phyloP scores from a whole-genome alignment of 2,797 vertebrate genomes.

The Ctenopoma multispine region DNA sequence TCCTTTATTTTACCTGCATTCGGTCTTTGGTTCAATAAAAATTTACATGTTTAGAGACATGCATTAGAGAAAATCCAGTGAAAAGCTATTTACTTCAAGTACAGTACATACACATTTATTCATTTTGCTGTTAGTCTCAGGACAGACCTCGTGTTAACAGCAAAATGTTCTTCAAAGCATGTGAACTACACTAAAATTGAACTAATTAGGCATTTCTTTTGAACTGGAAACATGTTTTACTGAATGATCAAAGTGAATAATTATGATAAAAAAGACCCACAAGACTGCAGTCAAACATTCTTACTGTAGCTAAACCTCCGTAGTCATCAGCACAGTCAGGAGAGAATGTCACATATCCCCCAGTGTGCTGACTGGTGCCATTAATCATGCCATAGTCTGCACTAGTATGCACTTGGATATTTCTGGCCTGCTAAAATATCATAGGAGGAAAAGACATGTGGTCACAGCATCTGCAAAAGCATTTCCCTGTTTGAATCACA shows the following conservation, averaged over 20 bases:
- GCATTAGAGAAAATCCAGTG: background rate
- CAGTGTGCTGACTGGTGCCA: background rate
- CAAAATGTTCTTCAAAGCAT: constrained; percentile 29
- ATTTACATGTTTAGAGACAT: background rate
- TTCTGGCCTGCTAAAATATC: constrained; percentile 17
- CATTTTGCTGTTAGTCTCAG: constrained; percentile 1
- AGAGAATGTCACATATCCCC: background rate
- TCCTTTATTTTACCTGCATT: background rate
- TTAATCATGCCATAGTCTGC: constrained; percentile 31
- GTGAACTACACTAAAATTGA: constrained; percentile 15
- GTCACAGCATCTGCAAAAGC: constrained; percentile 13
- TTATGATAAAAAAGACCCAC: constrained; percentile 4
- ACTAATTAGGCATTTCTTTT: constrained; percentile 30
- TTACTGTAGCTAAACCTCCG: background rate
- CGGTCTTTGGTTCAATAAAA: constrained; percentile 10
- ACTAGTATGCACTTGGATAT: constrained; percentile 10
- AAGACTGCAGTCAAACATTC: constrained; percentile 2
- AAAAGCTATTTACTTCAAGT: constrained; percentile 13
- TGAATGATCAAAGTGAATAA: constrained; percentile 41
- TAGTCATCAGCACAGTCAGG: background rate
- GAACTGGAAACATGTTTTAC: constrained; percentile 12
- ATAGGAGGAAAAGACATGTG: constrained; percentile 9
- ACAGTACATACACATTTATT: background rate
- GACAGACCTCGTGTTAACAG: constrained; percentile 11
- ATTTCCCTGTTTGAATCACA: constrained; percentile 32